These are phyloP conservation scores for Tringa solitaria DNA, from an alignment of 2,113 vertebrate species.

Conservation along the genomic window DNA sequence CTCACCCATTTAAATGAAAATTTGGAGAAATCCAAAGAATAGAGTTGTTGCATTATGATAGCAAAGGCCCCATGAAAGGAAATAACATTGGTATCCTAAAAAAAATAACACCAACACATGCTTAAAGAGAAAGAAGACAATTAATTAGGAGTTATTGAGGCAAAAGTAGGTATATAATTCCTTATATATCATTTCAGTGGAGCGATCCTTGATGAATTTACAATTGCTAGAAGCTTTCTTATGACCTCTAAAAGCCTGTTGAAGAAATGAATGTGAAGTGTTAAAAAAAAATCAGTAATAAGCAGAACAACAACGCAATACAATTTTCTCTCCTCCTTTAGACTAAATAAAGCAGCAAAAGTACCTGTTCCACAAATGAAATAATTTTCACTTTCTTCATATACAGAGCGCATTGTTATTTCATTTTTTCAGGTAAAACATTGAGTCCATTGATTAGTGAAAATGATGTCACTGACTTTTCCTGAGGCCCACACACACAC, in stretches of 20 bases:
- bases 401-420: neutral
- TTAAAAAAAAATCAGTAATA: neutral
- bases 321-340: neutral
- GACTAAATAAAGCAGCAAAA: neutral
- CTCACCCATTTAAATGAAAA: neutral
- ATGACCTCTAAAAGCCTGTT: neutral
- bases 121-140: neutral
- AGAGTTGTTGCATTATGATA: neutral
- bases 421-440: neutral
- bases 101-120: neutral
- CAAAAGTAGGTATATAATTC: neutral
- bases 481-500: neutral
- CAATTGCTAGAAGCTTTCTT: neutral
- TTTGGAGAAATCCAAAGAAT: neutral
- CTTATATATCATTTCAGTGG: neutral
- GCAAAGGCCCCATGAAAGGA: neutral
- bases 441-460: neutral
- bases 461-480: neutral
- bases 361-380: neutral
- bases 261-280: neutral
- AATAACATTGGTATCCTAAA: neutral
- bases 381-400: neutral
- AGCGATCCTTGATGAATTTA: neutral
- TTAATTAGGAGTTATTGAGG: neutral
- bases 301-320: neutral